Percentiles rank a stretch among this genome's conserved stretches.
phyloP scores from a whole-genome alignment of 2,797 vertebrate species.

The Acomys russatus region DNA sequence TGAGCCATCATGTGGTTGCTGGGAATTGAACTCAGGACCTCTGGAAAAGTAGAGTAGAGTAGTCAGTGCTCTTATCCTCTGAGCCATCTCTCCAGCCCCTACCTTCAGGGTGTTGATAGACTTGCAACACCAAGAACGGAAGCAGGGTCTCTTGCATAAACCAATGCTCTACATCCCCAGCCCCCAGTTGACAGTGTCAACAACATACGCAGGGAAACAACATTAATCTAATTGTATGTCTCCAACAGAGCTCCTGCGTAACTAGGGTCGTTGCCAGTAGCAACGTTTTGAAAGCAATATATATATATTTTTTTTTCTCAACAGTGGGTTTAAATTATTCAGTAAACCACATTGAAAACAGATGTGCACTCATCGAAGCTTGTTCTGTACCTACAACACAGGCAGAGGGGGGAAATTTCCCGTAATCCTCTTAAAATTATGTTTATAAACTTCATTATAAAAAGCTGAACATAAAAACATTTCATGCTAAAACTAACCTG shows the following conservation, averaged over 20 bases:
- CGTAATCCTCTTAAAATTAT: background rate
- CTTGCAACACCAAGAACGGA: background rate
- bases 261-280: background rate
- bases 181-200: background rate
- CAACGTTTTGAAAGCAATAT: background rate
- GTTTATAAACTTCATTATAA: constrained; percentile 8
- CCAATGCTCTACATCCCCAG: background rate
- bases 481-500: background rate
- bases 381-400: background rate
- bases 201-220: background rate
- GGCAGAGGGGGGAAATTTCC: background rate
- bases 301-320: background rate
- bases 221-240: background rate
- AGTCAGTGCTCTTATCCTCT: too few species aligned
- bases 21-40: too few species aligned
- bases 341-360: background rate
- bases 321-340: background rate
- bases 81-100: too few species aligned
- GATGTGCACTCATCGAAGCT: background rate
- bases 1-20: too few species aligned
- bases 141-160: background rate
- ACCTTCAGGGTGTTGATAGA: background rate
- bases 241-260: background rate
- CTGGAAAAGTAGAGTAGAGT: too few species aligned
- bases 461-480: background rate